A percentile compares a stretch with the other conserved stretches of the same genome.
These are phyloP conservation scores for Serrognathus titanus DNA, from an alignment of 2,888 invertebrate species.

Conservation along the genomic window DNA sequence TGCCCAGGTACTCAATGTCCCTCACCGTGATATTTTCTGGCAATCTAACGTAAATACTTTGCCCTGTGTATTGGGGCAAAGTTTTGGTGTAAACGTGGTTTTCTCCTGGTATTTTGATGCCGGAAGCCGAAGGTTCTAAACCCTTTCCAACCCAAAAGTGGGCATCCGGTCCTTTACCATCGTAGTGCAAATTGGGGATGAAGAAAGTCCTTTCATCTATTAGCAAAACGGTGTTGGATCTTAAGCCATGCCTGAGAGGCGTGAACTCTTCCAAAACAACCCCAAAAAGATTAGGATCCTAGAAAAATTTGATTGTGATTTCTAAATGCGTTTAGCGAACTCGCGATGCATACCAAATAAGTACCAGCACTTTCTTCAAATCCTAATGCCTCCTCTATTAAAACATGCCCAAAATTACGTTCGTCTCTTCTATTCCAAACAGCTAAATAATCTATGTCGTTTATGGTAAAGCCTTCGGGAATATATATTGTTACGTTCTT, in stretches of 20 bases:
- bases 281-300: slow-evolving; percentile 5
- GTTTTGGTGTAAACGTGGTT: background rate
- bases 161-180: slow-evolving; percentile 25
- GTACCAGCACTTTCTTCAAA: too few relatives aligned
- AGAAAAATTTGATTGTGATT: too few relatives aligned
- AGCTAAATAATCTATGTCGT: slow-evolving; percentile 26
- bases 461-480: slow-evolving; percentile 21
- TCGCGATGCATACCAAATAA: too few relatives aligned
- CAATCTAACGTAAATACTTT: slow-evolving; percentile 6
- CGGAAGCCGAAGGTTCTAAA: background rate
- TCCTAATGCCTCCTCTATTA: slow-evolving; percentile 8
- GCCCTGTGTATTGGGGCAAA: background rate
- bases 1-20: slow-evolving; percentile 6
- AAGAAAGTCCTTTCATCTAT: slow-evolving; percentile 6
- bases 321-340: too few relatives aligned
- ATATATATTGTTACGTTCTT: slow-evolving; percentile 21
- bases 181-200: slow-evolving; percentile 7
- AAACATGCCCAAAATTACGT: slow-evolving; percentile 17
- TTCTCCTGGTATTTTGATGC: slow-evolving; percentile 3
- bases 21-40: background rate
- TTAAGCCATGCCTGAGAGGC: background rate
- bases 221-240: slow-evolving; percentile 7
- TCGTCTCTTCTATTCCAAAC: slow-evolving; percentile 22
- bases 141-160: slow-evolving; percentile 21
- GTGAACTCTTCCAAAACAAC: background rate